phyloP scores from a whole-genome alignment of 2,888 invertebrate genomes.

The Laothoe populi region DNA sequence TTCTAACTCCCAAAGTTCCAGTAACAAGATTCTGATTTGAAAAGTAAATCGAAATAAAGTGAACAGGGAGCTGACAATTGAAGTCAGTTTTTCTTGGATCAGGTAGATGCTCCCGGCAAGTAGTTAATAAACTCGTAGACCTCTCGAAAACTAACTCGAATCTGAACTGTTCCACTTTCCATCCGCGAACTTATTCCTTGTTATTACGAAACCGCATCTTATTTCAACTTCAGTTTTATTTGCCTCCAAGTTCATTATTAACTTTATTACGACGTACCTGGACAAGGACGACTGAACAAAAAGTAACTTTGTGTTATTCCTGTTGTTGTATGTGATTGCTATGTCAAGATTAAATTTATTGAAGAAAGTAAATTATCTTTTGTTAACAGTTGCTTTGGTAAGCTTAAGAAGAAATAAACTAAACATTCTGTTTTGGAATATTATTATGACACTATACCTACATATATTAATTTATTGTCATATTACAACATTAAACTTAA shows the following conservation, averaged over 20 bases:
- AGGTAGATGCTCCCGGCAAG: conserved; percentile 22
- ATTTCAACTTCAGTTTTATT: conserved; percentile 32
- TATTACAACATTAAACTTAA: too few relatives aligned
- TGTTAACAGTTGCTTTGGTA: background rate
- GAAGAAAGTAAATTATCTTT: background rate
- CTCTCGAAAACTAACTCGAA: conserved; percentile 38
- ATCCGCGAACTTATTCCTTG: conserved; percentile 36
- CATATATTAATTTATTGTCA: too few relatives aligned
- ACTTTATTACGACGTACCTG: conserved; percentile 26
- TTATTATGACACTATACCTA: too few relatives aligned
- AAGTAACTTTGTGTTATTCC: conserved; percentile 16
- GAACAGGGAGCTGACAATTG: conserved; percentile 24
- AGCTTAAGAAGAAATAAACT: background rate
- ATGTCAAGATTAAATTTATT: conserved; percentile 1
- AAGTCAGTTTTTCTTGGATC: conserved; percentile 26
- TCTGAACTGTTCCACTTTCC: conserved; percentile 36
- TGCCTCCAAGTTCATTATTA: conserved; percentile 31
- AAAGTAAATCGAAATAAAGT: conserved; percentile 25
- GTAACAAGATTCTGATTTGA: conserved; percentile 23
- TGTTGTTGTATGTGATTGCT: background rate
- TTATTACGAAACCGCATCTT: conserved; percentile 34
- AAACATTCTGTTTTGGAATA: background rate
- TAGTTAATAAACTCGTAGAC: conserved; percentile 36
- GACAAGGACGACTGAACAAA: conserved; percentile 21
- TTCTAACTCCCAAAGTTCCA: conserved; percentile 15